A percentile compares a stretch with the other conserved stretches of the same genome.
These are phyloP conservation scores for Misgurnus anguillicaudatus DNA, from an alignment of 2,113 vertebrate genomes.

Conservation along the genomic window DNA sequence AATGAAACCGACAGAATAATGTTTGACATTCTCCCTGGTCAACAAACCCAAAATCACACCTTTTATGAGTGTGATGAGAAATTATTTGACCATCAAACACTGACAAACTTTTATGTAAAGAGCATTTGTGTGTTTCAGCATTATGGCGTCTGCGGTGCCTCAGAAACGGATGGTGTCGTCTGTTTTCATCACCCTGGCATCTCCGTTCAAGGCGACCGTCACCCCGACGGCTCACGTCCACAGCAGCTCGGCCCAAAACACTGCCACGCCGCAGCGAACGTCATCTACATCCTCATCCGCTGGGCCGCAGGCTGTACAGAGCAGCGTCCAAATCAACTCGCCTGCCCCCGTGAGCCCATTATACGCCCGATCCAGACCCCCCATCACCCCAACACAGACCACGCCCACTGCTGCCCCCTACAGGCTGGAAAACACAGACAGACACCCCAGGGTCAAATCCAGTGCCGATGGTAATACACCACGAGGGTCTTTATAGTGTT, in stretches of 20 bases:
- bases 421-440: conserved; percentile 14
- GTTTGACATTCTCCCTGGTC: too few species aligned
- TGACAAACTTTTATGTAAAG: too few species aligned
- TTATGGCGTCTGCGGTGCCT: conserved; percentile 70
- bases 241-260: conserved; percentile 47
- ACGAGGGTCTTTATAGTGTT: background rate
- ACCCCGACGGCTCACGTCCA: conserved; percentile 62
- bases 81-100: too few species aligned
- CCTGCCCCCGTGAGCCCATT: background rate
- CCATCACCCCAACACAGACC: background rate
- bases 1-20: too few species aligned
- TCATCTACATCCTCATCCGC: background rate
- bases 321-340: background rate
- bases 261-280: background rate
- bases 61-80: too few species aligned
- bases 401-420: background rate
- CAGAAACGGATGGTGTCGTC: conserved; percentile 88
- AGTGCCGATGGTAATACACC: conserved; percentile 15
- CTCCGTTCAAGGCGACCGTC: conserved; percentile 74
- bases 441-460: background rate
- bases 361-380: background rate
- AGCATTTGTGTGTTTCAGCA: conserved; percentile 15
- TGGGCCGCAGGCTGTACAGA: background rate
- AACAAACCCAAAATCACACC: too few species aligned
- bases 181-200: conserved; percentile 85